Percentiles rank a stretch among this genome's conserved stretches.
Evolutionary conservation across 2,888 invertebrate genomes (phyloP).

Genomic region (Acheta domesticus): DNA sequence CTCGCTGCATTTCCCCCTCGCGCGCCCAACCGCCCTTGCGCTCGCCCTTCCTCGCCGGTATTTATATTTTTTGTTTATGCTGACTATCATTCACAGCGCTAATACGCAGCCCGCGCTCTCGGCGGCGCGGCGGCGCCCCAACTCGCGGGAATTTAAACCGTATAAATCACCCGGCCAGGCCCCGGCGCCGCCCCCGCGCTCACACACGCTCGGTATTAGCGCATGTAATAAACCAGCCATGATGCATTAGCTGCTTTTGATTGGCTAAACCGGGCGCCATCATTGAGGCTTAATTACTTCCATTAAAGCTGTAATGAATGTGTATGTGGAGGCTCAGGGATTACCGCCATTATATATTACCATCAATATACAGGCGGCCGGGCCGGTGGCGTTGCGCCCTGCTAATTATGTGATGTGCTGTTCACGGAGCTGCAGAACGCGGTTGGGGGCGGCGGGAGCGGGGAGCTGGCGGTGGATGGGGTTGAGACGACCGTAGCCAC

Average conservation of each 20-base stretch:
- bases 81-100: not conserved
- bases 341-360: slow-evolving; percentile 26
- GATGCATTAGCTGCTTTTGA: slow-evolving; percentile 27
- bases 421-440: not conserved
- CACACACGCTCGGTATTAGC: slow-evolving; percentile 21
- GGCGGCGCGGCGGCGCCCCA: not conserved
- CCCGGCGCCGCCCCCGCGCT: not conserved
- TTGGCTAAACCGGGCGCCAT: slow-evolving; percentile 26
- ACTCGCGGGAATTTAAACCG: slow-evolving; percentile 18
- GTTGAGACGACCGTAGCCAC: not conserved
- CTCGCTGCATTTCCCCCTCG: not conserved
- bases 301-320: slow-evolving; percentile 34
- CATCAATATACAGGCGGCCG: slow-evolving; percentile 23
- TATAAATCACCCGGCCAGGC: not conserved
- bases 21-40: not conserved
- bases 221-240: slow-evolving; percentile 25
- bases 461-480: not conserved
- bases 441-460: not conserved
- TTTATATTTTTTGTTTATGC: slow-evolving; percentile 18
- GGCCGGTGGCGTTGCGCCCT: not conserved
- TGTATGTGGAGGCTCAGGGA: slow-evolving; percentile 24
- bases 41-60: not conserved
- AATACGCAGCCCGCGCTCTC: not conserved
- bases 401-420: slow-evolving; percentile 9
- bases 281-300: slow-evolving; percentile 32